These are phyloP conservation scores for Okamejei kenojei DNA, from an alignment of 2,797 vertebrate species.

Conservation along the genomic window DNA sequence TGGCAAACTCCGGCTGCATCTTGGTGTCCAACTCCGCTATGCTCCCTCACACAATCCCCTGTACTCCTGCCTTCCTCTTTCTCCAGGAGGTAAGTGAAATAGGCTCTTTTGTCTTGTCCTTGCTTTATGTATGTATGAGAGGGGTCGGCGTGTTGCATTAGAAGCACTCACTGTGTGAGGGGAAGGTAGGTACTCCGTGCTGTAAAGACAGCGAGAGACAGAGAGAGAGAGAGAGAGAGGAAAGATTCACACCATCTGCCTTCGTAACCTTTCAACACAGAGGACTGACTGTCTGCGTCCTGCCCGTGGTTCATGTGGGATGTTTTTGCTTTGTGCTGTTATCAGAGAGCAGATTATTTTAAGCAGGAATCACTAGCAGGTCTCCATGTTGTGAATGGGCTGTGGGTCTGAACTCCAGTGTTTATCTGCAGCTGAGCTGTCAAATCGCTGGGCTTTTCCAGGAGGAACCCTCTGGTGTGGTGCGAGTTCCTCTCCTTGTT, in stretches of 20 bases:
- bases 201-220: slow-evolving; percentile 2
- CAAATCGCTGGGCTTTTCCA: slow-evolving; percentile 34
- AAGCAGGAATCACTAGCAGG: slow-evolving; percentile 19
- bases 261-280: background rate
- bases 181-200: background rate
- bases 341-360: slow-evolving; percentile 37
- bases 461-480: slow-evolving; percentile 46
- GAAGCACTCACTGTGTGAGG: background rate
- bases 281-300: background rate
- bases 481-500: background rate
- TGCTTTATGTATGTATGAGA: background rate
- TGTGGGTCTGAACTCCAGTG: slow-evolving; percentile 4
- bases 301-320: slow-evolving; percentile 25
- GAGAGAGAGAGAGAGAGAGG: background rate
- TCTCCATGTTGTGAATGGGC: background rate
- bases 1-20: slow-evolving; percentile 91
- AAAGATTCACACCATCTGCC: background rate
- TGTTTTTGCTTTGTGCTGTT: slow-evolving; percentile 34
- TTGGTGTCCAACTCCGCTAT: slow-evolving; percentile 84
- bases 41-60: slow-evolving; percentile 82
- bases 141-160: slow-evolving; percentile 24
- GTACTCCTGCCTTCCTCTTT: slow-evolving; percentile 87
- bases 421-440: slow-evolving; percentile 32
- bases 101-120: slow-evolving; percentile 21
- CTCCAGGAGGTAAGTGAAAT: slow-evolving; percentile 82